Evolutionary conservation across 2,797 vertebrate species (phyloP).

Genomic region (Oceanodroma leucorhoa): DNA sequence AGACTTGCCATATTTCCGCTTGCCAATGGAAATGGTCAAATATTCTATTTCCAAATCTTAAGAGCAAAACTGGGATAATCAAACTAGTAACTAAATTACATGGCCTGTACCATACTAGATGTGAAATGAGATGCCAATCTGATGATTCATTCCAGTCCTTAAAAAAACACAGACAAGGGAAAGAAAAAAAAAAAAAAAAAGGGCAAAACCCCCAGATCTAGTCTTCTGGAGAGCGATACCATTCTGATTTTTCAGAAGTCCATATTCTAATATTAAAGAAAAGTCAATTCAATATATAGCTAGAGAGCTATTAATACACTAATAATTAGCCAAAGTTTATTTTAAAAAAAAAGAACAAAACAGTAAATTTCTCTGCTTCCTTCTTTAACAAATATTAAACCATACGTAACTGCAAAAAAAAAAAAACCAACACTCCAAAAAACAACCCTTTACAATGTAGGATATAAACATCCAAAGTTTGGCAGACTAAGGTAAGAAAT

Average conservation of each 20-base stretch:
- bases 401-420: neutral
- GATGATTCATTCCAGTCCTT: neutral
- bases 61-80: neutral
- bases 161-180: neutral
- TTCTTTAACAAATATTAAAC: neutral
- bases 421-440: neutral
- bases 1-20: neutral
- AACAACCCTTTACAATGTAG: neutral
- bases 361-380: neutral
- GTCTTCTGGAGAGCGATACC: neutral
- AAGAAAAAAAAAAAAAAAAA: no score
- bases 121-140: neutral
- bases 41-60: neutral
- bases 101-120: neutral
- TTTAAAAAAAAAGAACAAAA: neutral
- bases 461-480: neutral
- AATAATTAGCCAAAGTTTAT: neutral
- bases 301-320: neutral
- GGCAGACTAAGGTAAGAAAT: slow-evolving; percentile 19
- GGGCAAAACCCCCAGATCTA: neutral
- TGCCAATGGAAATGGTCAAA: neutral
- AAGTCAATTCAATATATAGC: neutral
- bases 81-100: neutral
- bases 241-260: neutral
- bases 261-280: neutral